phyloP scores from a whole-genome alignment of 2,888 invertebrate species.

The Campopleginae sp. region DNA sequence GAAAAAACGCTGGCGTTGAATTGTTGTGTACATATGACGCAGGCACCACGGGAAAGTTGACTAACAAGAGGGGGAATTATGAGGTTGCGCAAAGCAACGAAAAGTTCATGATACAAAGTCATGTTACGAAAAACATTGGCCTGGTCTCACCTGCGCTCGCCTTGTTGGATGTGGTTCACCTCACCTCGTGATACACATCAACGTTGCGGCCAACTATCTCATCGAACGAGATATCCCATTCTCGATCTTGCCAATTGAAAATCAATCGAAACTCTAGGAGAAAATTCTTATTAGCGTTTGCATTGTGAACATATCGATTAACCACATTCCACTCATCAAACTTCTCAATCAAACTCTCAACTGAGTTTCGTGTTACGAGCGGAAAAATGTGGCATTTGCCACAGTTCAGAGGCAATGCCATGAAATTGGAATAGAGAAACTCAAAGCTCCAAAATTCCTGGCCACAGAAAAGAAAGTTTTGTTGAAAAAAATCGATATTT shows the following conservation, averaged over 20 bases:
- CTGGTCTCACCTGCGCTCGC: conserved; percentile 40
- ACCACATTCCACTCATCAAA: not conserved
- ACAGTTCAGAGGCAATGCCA: not conserved
- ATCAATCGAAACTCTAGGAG: not conserved
- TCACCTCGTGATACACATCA: conserved; percentile 20
- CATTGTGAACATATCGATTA: not conserved
- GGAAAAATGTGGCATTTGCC: not conserved
- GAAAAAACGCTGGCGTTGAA: conserved; percentile 19
- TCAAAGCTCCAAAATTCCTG: not conserved
- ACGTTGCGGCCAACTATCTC: conserved; percentile 19
- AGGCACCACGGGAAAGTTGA: conserved; percentile 34
- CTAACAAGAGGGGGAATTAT: conserved; percentile 64
- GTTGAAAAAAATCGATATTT: too few relatives aligned
- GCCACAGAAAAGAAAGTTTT: too few relatives aligned
- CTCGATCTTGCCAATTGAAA: not conserved
- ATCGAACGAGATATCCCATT: conserved; percentile 5
- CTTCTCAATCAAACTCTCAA: not conserved
- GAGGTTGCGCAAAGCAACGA: conserved; percentile 81
- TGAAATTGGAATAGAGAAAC: not conserved
- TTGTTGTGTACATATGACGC: conserved; percentile 13
- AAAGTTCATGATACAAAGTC: conserved; percentile 84
- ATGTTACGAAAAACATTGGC: conserved; percentile 76
- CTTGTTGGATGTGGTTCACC: conserved; percentile 24
- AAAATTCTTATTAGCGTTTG: not conserved
- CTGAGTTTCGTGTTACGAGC: not conserved